A percentile compares a stretch with the other conserved stretches of the same genome.
phyloP scores from a whole-genome alignment of 1,140 invertebrate genomes.

The Drosophila orena region DNA sequence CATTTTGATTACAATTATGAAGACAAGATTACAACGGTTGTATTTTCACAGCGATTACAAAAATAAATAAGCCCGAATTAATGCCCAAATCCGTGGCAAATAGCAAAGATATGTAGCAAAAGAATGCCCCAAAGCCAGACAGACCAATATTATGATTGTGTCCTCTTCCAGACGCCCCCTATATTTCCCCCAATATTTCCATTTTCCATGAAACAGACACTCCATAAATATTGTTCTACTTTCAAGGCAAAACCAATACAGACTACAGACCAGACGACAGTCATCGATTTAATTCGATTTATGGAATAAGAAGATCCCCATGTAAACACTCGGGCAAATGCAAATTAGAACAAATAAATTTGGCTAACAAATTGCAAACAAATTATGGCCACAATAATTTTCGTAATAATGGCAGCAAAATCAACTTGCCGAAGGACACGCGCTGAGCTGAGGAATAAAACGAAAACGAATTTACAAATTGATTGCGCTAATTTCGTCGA shows the following conservation, averaged over 20 bases:
- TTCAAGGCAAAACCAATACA: neutral
- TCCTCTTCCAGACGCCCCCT: constrained; percentile 14
- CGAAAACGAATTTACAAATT: constrained; percentile 45
- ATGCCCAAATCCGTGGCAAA: neutral
- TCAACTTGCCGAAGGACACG: constrained; percentile 33
- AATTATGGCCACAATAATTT: constrained; percentile 49
- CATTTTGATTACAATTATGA: constrained; percentile 46
- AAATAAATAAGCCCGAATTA: constrained; percentile 21
- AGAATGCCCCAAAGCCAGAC: constrained; percentile 7
- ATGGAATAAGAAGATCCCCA: constrained; percentile 17
- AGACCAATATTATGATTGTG: constrained; percentile 40
- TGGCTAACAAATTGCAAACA: constrained; percentile 42
- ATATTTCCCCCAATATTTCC: constrained; percentile 4
- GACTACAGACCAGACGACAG: constrained; percentile 26
- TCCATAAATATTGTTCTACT: constrained; percentile 47
- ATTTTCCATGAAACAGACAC: constrained; percentile 17
- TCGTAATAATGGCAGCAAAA: constrained; percentile 46
- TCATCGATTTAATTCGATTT: constrained; percentile 49
- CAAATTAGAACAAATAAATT: constrained; percentile 58
- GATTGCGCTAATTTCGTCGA: constrained; percentile 47
- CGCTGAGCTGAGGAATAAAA: constrained; percentile 24
- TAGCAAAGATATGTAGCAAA: constrained; percentile 1
- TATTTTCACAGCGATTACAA: constrained; percentile 8
- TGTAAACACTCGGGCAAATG: constrained; percentile 36
- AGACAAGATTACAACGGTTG: constrained; percentile 16